Evolutionary conservation across 2,113 vertebrate genomes (phyloP).

Genomic region (Otis tarda): DNA sequence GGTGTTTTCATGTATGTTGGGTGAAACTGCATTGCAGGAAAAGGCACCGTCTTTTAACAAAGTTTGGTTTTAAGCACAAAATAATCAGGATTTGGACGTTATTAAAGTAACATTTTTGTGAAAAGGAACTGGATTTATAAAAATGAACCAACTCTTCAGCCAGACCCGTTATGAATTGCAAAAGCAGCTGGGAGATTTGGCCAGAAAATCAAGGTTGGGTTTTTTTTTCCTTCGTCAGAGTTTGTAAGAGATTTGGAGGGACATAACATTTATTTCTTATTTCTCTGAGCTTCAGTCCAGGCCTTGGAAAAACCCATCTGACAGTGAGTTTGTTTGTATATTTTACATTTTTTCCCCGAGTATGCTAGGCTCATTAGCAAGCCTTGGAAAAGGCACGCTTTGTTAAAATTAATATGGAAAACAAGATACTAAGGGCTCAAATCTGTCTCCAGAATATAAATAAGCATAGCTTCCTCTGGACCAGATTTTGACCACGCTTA

Average conservation of each 20-base stretch:
- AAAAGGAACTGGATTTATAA: slow-evolving; percentile 37
- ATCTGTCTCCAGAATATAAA: slow-evolving; percentile 55
- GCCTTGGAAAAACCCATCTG: slow-evolving; percentile 61
- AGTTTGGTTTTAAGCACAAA: background rate
- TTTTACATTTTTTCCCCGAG: slow-evolving; percentile 52
- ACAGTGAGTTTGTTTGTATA: slow-evolving; percentile 65
- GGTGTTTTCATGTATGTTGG: background rate
- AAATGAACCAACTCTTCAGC: slow-evolving; percentile 44
- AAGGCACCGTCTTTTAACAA: background rate
- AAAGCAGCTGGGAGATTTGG: slow-evolving; percentile 62
- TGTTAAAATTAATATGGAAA: slow-evolving; percentile 56
- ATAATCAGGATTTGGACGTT: slow-evolving; percentile 36
- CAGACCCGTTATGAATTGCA: slow-evolving; percentile 32
- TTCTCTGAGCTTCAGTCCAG: slow-evolving; percentile 52
- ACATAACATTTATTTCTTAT: slow-evolving; percentile 35
- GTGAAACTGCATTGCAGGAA: background rate
- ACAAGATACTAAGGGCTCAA: slow-evolving; percentile 56
- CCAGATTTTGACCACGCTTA: slow-evolving; percentile 16
- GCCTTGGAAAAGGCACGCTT: slow-evolving; percentile 47
- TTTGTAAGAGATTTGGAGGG: slow-evolving; percentile 63
- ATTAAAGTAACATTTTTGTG: slow-evolving; percentile 26
- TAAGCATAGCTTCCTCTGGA: slow-evolving; percentile 57
- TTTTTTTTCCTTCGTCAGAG: background rate
- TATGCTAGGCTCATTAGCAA: slow-evolving; percentile 56
- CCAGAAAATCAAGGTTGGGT: slow-evolving; percentile 11